Percentiles rank a stretch among this genome's conserved stretches.
Evolutionary conservation across 53 echinoderm and acorn worm genomes (phyloP).

Genomic region (Henricia sp.): DNA sequence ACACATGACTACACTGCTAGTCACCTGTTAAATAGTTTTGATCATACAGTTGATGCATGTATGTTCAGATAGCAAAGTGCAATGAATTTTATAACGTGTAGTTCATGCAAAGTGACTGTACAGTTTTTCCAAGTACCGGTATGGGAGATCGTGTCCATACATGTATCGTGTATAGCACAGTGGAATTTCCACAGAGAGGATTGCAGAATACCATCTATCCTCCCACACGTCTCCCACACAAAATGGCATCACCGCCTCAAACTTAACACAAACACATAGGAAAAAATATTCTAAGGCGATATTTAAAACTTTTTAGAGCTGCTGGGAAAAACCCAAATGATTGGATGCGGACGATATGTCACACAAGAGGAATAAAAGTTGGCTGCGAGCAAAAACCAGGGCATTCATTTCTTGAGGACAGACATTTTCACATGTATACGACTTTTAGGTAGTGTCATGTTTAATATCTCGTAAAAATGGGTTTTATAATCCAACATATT

Average conservation of each 20-base stretch:
- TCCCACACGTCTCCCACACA: constrained; percentile 13
- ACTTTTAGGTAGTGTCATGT: too few relatives aligned
- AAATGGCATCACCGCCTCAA: not conserved
- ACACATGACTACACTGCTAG: too few relatives aligned
- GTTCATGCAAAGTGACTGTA: constrained; percentile 3
- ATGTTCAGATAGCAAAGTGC: not conserved
- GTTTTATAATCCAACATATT: too few relatives aligned
- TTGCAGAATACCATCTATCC: not conserved
- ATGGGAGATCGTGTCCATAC: not conserved
- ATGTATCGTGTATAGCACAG: not conserved
- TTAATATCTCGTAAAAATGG: too few relatives aligned
- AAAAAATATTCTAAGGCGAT: not conserved
- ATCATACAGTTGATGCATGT: not conserved
- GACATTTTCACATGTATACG: too few relatives aligned
- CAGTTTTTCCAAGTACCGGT: constrained; percentile 17
- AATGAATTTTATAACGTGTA: not conserved
- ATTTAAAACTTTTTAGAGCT: not conserved
- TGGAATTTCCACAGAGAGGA: not conserved
- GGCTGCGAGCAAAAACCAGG: not conserved
- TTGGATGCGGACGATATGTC: not conserved
- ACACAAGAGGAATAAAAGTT: constrained; percentile 11
- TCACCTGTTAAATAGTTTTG: not conserved
- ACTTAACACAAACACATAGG: not conserved
- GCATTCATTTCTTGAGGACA: not conserved
- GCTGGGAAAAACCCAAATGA: constrained; percentile 3